Evolutionary conservation across 2,113 vertebrate genomes (phyloP), one percentile per base, ranked within the genome.

Genomic region (Neopipo cinnamomea): DNA sequence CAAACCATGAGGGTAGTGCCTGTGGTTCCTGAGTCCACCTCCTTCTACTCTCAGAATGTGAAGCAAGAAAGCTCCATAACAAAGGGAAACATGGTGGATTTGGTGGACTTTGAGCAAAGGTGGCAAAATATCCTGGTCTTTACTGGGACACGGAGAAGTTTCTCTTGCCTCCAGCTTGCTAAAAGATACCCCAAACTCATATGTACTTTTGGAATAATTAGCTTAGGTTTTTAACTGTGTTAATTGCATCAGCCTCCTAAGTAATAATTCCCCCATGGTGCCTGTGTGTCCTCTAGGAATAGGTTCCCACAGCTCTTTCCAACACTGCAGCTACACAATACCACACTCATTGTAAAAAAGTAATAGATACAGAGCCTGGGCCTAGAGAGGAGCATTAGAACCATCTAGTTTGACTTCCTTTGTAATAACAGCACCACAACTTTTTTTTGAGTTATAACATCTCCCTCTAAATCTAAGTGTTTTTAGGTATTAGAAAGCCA

Each of bases 121-220:
- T 2, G 1, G 11, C 13, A 66, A 77, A 79, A 28, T 3, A 24
- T 35, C 11, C 6, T 28, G 2, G 1, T 61, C 14, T 68, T 50
- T 19, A 30, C 1, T 49, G 2, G 23, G 21, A 63, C 4, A 72
- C 19, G 4, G 8, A 52, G 58, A 56, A 59, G 5, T 0, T 49
- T 70, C 7, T 37, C 7, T n/a, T 41, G 30, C 16, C 16, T 76
- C 23, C 50, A 82, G 9, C 41, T 78, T 62, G 9, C 35, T 67
- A 49, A n/a, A 67, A 59, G 20, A 25, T 50, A 9, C 18, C 14
- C 24, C 30, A 33, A 83, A 68, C 5, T 65, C 33, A 20, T 24
- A 31, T 3, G 8, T 37, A 27, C 4, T 47, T 79, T 33, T 11
- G 6, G 16, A 68, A 88, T n/a, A 52, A 74, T 31, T n/a, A 65